phyloP scores from a whole-genome alignment of 2,888 invertebrate species.

The Clusia tigrina region DNA sequence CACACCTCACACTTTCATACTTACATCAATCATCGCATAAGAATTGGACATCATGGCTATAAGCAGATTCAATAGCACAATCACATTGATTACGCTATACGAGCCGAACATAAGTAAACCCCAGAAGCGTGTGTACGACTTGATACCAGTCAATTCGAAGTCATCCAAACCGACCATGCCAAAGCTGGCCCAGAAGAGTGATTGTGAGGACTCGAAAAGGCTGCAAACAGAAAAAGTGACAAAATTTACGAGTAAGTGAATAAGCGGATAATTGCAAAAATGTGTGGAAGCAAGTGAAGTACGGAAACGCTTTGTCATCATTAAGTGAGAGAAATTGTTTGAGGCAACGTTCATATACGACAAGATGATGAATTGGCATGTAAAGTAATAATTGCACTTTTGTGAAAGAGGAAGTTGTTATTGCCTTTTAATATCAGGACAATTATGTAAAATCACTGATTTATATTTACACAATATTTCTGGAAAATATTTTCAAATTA shows the following conservation, averaged over 20 bases:
- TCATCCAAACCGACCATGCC: slow-evolving; percentile 89
- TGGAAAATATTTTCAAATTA: too few relatives aligned
- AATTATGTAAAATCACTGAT: too few relatives aligned
- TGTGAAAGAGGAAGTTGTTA: too few relatives aligned
- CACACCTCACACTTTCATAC: slow-evolving; percentile 48
- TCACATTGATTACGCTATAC: slow-evolving; percentile 93
- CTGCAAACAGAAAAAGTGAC: slow-evolving; percentile 65
- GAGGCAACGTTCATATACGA: too few relatives aligned
- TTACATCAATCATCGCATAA: slow-evolving; percentile 89
- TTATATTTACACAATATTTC: too few relatives aligned
- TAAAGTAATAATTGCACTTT: too few relatives aligned
- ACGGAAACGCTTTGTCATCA: slow-evolving; percentile 25
- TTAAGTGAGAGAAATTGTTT: too few relatives aligned
- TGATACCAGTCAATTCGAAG: slow-evolving; percentile 88
- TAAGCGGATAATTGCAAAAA: not conserved
- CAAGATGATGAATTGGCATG: too few relatives aligned
- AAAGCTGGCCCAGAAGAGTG: slow-evolving; percentile 95
- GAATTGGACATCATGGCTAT: slow-evolving; percentile 99
- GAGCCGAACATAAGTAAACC: slow-evolving; percentile 95
- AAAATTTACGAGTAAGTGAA: slow-evolving; percentile 9
- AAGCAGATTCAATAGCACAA: slow-evolving; percentile 90
- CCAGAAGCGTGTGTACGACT: slow-evolving; percentile 92
- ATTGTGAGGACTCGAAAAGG: slow-evolving; percentile 93
- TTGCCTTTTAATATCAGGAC: too few relatives aligned
- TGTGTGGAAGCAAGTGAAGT: too few relatives aligned